Base-by-base conservation (phyloP, 2,113 vertebrate genomes). In the Probosciger aterrimus region DNA sequence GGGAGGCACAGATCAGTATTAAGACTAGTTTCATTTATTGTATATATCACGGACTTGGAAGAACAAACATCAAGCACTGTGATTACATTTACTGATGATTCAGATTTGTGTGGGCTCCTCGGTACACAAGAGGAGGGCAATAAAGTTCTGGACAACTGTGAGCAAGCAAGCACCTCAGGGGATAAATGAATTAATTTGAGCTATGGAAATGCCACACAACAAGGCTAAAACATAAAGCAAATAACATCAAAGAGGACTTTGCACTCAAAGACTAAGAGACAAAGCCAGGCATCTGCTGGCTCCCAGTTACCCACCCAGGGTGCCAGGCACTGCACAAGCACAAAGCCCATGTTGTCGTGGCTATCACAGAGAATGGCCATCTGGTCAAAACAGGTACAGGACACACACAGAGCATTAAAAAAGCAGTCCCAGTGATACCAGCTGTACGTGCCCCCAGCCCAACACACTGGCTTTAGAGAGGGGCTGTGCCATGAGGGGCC, bases 161-260 rank as follows among this genome's bases (percentile, higher is more conserved):
- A 95, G 78, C 95, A 78, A 85, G 85, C 92, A 84, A 71, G 67
- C n/a, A 86, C 92, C 88, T 95, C 47, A 0, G 57, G 87, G 82
- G 90, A 95, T 93, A 95, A 97, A 95, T 92, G 94, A 96, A 92
- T 97, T 97, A 87, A 94, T 92, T 82, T 16, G 23, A 93, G 78
- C 85, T 64, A 88, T 88, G 93, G 73, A 95, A 96, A 95, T 83
- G 82, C 78, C 75, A 86, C 43, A 77, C 33, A 33, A 86, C 70
- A 80, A 95, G 75, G 69, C 37, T 76, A 76, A 94, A 76, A 86
- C 35, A 73, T 55, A 90, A 91, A 93, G 83, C 67, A 67, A 87
- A 88, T 63, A 94, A 86, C 78, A 93, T 6, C 2, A 10, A 78
- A 65, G 41, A 79, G 88, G 86, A 94, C 88, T 94, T 73, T 67